Evolutionary conservation across 2,888 invertebrate genomes (phyloP), one percentile per base, ranked within the genome.

Genomic region (Eurytoma adleriae): DNA sequence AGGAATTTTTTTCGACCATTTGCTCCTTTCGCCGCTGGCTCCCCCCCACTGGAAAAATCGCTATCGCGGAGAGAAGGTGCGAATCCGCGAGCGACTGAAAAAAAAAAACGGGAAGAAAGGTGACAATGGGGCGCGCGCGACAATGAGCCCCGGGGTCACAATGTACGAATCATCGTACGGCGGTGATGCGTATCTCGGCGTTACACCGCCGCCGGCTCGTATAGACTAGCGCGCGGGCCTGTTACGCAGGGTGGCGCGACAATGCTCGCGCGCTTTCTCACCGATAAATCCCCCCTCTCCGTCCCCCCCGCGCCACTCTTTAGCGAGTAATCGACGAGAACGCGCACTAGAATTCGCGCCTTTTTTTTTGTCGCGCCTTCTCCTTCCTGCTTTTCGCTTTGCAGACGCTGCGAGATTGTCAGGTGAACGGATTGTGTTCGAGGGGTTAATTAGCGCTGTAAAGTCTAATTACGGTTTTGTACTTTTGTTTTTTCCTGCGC

Each of bases 91-190:
- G 20, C 56, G 40, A 7, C 86, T 89, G 85, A 88, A 90, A 88
- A 40, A 40, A 40, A 24, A 24, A 24, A 24, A 24, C 24, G 24
- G 24, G 24, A 24, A 40, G 40, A 10, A 40, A 86, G 87, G 83
- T 86, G 87, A 89, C 89, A 89, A 90, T 89, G 85, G 84, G 84
- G 84, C 85, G 88, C 87, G 81, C 81, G 83, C 81, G 86, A 89
- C 88, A 88, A 86, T 89, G 87, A 86, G 85, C 86, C 86, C 85
- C 69, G 86, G 88, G 88, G 84, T 87, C 88, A 89, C 89, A 89
- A 88, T 88, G 88, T 50, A 70, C n/a, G 62, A 64, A 30, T 64
- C 64, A 40, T 62, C 62, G 62, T 10, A 10, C 40, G 40, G 10
- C 10, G 40, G 27, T 27, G 62, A 30, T 62, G n/a, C 7, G n/a